phyloP scores from a whole-genome alignment of 2,113 vertebrate genomes.

The Lophochroa leadbeateri region DNA sequence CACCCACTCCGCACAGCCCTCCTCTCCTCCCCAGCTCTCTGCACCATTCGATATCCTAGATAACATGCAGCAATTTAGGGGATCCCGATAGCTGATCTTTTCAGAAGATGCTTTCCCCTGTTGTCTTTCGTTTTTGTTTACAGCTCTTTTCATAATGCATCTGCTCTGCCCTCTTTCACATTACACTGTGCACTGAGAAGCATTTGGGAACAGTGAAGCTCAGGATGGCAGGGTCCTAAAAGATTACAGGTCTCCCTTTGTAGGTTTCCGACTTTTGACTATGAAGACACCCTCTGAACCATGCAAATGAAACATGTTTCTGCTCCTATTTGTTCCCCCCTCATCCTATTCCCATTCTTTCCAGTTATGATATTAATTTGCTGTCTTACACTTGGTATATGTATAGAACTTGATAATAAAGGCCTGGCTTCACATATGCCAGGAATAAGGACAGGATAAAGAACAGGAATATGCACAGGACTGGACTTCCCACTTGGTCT shows the following conservation, averaged over 20 bases:
- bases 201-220: rapidly evolving
- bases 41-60: neutral
- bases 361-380: neutral
- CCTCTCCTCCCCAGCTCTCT: neutral
- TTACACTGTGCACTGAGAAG: neutral
- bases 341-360: neutral
- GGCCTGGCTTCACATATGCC: neutral
- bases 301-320: neutral
- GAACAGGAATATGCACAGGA: neutral
- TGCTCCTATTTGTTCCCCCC: neutral
- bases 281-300: neutral
- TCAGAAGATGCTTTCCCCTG: neutral
- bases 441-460: neutral
- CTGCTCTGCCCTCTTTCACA: neutral
- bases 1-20: too few species aligned
- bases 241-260: too few species aligned
- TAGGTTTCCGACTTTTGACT: neutral
- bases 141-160: neutral
- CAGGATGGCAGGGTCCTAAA: neutral
- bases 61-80: neutral
- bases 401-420: neutral
- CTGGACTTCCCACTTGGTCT: neutral
- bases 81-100: neutral
- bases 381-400: neutral
- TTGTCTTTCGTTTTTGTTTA: neutral